Base-by-base conservation (phyloP, 1,140 invertebrate genomes). In the Pseudachorutes palmiensis region DNA sequence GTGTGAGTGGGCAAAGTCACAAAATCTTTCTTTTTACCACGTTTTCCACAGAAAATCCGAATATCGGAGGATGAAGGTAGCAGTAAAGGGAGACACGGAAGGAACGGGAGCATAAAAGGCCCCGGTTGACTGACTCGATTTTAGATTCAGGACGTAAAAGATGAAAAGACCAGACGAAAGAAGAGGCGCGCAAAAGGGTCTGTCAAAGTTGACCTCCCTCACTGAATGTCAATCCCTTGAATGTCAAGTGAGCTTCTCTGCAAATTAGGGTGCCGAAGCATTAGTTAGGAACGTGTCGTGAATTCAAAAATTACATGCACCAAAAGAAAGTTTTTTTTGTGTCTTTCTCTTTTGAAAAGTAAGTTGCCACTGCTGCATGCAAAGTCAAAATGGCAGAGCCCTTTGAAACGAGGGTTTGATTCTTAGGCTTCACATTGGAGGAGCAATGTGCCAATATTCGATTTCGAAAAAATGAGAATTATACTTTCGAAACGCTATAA, bases 171-270 rank as follows among this genome's bases (percentile, higher is more conserved):
- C 51, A 14, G 61, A 48, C 16, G 61, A 32, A 36, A 22, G 61
- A 28, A 19, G 24, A 2, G 36, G 22, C 3, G 36, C 5, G 33
- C 57, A 45, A 30, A 57, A 69, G 68, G 68, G 70, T 66, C 70
- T 70, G 69, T 70, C 69, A 70, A 67, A 58, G 63, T 74, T 70
- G 71, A 70, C 72, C 71, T 70, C 63, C 67, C 69, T 71, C 67
- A 62, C 72, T 68, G 72, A 74, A 74, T 71, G 72, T 73, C 72
- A 73, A 73, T 73, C 72, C 61, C 33, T 36, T 70, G 71, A 73
- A 70, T 73, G 72, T 74, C 72, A 74, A 74, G 72, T 55, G 24
- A 61, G 59, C 59, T 32, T 36, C 61, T 63, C 33, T 60, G 69
- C 67, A 69, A 74, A 74, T 71, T 74, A 65, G 72, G 70, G 72